Evolutionary conservation across 2,113 vertebrate genomes (phyloP).

Genomic region (Rattus rattus): DNA sequence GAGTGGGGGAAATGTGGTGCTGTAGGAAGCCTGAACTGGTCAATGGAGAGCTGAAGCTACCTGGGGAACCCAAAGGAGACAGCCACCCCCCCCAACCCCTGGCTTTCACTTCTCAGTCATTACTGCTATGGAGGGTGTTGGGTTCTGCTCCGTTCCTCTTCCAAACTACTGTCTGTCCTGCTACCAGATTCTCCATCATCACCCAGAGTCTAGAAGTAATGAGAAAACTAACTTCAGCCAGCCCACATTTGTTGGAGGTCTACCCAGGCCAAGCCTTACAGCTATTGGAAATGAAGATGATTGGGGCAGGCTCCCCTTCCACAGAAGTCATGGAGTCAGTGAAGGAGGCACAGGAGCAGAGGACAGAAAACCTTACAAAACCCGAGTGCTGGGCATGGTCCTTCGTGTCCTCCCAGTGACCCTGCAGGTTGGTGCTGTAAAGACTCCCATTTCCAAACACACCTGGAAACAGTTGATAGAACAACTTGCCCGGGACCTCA

Average conservation of each 20-base stretch:
- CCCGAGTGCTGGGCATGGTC: neutral
- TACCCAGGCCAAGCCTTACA: neutral
- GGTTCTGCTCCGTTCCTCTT: rapidly evolving
- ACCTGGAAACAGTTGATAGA: neutral
- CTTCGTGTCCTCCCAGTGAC: neutral
- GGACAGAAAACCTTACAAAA: neutral
- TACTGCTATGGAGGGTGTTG: neutral
- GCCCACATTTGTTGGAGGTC: neutral
- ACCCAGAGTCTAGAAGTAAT: neutral
- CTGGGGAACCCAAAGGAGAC: neutral
- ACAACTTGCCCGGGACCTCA: neutral
- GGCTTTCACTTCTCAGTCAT: neutral
- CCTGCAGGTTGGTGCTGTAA: neutral
- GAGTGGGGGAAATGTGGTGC: neutral
- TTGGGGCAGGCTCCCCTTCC: neutral
- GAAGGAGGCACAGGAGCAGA: neutral
- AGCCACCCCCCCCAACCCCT: neutral
- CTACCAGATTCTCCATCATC: neutral
- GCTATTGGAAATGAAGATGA: neutral
- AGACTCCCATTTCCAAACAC: neutral
- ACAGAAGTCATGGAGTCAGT: neutral
- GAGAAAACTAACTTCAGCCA: neutral
- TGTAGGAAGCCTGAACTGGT: neutral
- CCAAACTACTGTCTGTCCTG: neutral
- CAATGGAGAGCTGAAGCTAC: neutral